Base-by-base conservation (phyloP, 2,113 vertebrate species). In the Proteles cristata region DNA sequence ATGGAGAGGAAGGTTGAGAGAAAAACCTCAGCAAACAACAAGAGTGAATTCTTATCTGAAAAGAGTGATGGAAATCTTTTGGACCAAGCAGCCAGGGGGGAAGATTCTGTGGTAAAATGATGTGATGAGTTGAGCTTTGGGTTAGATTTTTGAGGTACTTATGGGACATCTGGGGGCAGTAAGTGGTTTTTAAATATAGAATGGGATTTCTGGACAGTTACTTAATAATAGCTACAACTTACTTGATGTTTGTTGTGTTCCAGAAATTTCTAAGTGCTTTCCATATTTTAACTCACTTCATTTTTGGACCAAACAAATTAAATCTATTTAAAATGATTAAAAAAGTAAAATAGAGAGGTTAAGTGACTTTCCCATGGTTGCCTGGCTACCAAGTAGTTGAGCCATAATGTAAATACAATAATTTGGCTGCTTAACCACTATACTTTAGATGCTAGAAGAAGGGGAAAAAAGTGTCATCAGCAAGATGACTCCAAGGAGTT, bases 201-300 rank as follows among this genome's bases (percentile, higher is more conserved):
- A 65, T n/a, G 65, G 25, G 21, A 71, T 89, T 55, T 90, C 82
- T 69, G 84, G 50, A 26, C 19, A 26, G 7, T 58, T 76, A 33
- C 74, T 91, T 81, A 82, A 77, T 91, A 87, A 91, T 28, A 76
- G 76, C 50, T 58, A 21, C 39, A 48, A 68, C 21, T 28, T 58
- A 66, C 25, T 74, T 65, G 66, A 90, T 58, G 73, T 73, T 50
- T 43, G 28, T 45, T 39, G 11, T 69, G 73, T 45, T 81, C 50
- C 68, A 76, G 58, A 85, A 68, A 81, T 74, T 53, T 81, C 58
- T 76, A 89, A 96, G 15, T 85, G 85, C 45, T 93, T 94, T 39
- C 21, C 23, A 74, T 86, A 69, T 77, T 81, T 94, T 43, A 73
- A 90, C 7, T 53, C 19, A 15, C 43, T 93, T 79, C 23, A 88